phyloP scores from a whole-genome alignment of 64 coral and sea anemone genomes.

The Stichodactyla mertensii region DNA sequence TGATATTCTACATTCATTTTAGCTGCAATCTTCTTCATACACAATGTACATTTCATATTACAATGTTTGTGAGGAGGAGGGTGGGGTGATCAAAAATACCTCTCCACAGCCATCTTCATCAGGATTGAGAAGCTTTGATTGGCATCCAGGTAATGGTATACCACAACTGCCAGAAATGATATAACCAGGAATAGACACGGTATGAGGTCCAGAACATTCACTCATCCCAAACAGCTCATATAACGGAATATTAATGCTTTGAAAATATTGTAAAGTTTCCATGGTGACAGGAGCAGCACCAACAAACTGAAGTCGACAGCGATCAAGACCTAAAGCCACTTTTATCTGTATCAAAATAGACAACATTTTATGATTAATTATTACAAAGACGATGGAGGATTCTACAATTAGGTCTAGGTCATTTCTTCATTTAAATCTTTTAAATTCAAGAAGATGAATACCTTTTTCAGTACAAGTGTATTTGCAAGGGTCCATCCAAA shows the following conservation, averaged over 20 bases:
- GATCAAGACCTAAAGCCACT: conserved; percentile 76
- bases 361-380: neutral
- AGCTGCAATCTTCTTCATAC: too few relatives aligned
- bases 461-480: conserved; percentile 82
- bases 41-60: too few relatives aligned
- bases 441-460: conserved; percentile 6
- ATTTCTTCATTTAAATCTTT: neutral
- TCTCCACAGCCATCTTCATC: conserved; percentile 92
- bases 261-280: conserved; percentile 87
- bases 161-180: conserved; percentile 72
- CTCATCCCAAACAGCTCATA: conserved; percentile 98
- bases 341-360: conserved; percentile 44
- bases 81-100: conserved; percentile 11
- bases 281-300: conserved; percentile 93
- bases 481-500: conserved; percentile 89
- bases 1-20: too few relatives aligned
- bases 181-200: conserved; percentile 70
- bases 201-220: conserved; percentile 78
- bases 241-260: conserved; percentile 91
- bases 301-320: conserved; percentile 64
- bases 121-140: conserved; percentile 68
- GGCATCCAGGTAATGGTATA: conserved; percentile 38
- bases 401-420: neutral
- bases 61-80: too few relatives aligned
- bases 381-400: neutral